Evolutionary conservation across 2,797 vertebrate genomes (phyloP), one percentile per base, ranked within the genome.

Genomic region (Pseudochirops corinnae): DNA sequence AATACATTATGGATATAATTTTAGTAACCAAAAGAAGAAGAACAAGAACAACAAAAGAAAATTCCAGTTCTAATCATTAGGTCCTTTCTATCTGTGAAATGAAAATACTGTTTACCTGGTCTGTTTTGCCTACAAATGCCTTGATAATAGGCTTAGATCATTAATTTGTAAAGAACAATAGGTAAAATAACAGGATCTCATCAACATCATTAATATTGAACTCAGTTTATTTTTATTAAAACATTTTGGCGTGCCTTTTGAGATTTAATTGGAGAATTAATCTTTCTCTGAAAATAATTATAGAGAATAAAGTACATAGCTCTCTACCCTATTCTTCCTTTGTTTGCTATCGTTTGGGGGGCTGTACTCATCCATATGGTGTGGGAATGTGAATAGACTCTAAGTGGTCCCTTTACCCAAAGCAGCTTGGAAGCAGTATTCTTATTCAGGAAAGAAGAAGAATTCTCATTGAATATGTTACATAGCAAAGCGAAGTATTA

Each of bases 21-120:
- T 96, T 95, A 57, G 96, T 95, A 87, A 11, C 31, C 24, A 90
- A 82, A 96, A 90, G 29, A 92, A 87, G 21, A 92, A 90, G 21
- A 92, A 90, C 56, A 93, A 31, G 29, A 62, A 31, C 31, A 67
- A 87, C 74, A 82, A 46, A 82, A 82, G 6, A 87, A 87, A 87
- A 87, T 87, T 87, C 39, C n/a, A 26, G 4, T 92, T 93, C 21
- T 74, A 53, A 67, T 62, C 39, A 10, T 39, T 16, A 94, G 39
- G 0, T 95, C 9, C 1, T 87, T 26, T 33, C 39, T 87, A 4
- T 87, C 26, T 50, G 39, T 87, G 74, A 92, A 92, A 92, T 92
- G 93, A 94, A 26, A 0, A 26, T 93, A 92, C 31, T 46, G 4
- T 93, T 87, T 93, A 74, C 14, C 13, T 56, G 31, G 53, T 94